These are phyloP conservation scores for Calcarius ornatus DNA, from an alignment of 2,113 vertebrate genomes.

Conservation along the genomic window DNA sequence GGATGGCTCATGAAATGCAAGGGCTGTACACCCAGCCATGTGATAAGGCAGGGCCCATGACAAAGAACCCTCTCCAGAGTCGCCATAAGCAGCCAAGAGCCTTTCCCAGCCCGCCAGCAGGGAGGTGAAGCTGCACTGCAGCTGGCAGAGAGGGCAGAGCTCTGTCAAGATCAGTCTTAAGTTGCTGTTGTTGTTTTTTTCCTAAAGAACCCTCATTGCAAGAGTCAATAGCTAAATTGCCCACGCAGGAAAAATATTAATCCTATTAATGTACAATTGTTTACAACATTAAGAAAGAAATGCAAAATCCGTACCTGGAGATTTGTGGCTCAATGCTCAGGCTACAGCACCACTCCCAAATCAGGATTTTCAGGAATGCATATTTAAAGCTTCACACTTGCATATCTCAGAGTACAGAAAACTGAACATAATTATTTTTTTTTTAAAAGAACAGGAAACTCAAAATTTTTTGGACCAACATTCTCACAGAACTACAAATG, in stretches of 20 bases:
- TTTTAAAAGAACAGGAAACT: background rate
- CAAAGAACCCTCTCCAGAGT: background rate
- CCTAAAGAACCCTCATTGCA: background rate
- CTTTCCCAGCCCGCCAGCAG: background rate
- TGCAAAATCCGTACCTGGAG: accelerated
- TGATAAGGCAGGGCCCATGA: too few relatives aligned
- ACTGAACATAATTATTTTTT: background rate
- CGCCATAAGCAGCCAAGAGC: background rate
- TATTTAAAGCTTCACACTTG: background rate
- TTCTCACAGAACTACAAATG: background rate
- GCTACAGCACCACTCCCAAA: background rate
- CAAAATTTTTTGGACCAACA: background rate
- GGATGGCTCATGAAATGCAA: background rate
- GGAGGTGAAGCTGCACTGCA: background rate
- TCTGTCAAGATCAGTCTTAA: background rate
- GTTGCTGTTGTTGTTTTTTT: background rate
- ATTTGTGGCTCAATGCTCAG: background rate
- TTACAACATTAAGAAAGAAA: background rate
- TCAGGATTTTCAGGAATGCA: background rate
- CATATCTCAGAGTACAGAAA: background rate
- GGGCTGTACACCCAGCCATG: background rate
- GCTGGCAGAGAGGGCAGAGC: background rate
- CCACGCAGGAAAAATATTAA: background rate
- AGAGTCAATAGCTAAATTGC: background rate
- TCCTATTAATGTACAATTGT: background rate